Percentiles rank a stretch among this genome's conserved stretches.
Conservation (phyloP, 2,888 invertebrate species). For the Tachina grossa region DNA sequence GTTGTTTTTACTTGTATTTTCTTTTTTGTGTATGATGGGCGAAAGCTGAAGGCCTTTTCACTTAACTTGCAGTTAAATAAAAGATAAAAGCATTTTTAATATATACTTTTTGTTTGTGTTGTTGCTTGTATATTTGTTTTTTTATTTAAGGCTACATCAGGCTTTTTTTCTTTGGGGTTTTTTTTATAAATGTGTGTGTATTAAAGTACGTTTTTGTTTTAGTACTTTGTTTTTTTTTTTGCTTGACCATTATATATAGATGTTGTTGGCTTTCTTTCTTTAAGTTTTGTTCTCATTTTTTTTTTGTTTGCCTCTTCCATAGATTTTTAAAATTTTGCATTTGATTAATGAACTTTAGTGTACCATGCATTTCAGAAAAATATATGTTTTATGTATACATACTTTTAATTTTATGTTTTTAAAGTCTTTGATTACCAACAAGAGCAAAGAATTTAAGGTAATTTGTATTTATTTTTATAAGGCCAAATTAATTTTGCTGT, state of each 20-base stretch:
- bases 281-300: background rate
- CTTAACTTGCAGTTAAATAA: constrained; percentile 72
- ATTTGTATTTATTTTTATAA: background rate
- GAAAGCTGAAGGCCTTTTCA: constrained; percentile 72
- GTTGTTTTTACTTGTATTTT: constrained; percentile 8
- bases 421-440: background rate
- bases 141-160: constrained; percentile 55
- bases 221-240: constrained; percentile 1
- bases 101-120: constrained; percentile 40
- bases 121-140: constrained; percentile 25
- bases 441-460: constrained; percentile 1
- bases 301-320: background rate
- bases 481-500: no score
- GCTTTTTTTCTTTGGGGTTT: constrained; percentile 13
- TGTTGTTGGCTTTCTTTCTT: constrained; percentile 28
- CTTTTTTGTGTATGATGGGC: constrained; percentile 45
- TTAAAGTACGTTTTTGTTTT: constrained; percentile 54
- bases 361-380: constrained; percentile 18
- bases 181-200: constrained; percentile 44
- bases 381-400: constrained; percentile 1
- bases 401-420: background rate
- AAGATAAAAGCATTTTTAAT: constrained; percentile 67
- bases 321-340: constrained; percentile 42
- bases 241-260: constrained; percentile 23
- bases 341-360: constrained; percentile 48